Evolutionary conservation across 2,888 invertebrate genomes (phyloP).

Genomic region (Cosmia trapezina): DNA sequence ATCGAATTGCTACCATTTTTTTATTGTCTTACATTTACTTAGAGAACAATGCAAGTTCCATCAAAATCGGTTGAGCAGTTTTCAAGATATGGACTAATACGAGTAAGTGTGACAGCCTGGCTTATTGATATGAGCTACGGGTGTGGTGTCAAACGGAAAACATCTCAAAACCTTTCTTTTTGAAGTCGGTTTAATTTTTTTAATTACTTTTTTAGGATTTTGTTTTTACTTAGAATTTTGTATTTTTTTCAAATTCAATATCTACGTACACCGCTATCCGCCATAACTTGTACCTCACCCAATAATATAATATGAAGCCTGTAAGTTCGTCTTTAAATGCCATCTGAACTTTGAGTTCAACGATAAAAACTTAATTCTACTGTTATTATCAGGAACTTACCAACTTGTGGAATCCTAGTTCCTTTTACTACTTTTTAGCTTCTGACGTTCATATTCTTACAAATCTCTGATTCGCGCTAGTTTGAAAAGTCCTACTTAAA

Average conservation of each 20-base stretch:
- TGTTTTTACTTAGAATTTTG: neutral
- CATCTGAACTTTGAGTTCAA: constrained; percentile 58
- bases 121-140: too few species aligned
- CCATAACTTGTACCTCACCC: neutral
- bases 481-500: constrained; percentile 28
- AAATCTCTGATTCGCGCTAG: constrained; percentile 41
- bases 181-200: too few species aligned
- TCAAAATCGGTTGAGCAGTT: too few species aligned
- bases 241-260: too few species aligned
- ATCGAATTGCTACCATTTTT: too few species aligned
- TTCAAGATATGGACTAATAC: too few species aligned
- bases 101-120: too few species aligned
- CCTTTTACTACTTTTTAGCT: constrained; percentile 25
- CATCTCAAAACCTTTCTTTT: too few species aligned
- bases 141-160: too few species aligned
- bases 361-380: constrained; percentile 68
- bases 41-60: too few species aligned
- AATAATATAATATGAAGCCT: constrained; percentile 41
- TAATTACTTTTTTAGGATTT: too few species aligned
- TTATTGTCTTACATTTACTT: too few species aligned
- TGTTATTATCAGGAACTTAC: constrained; percentile 61
- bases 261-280: neutral
- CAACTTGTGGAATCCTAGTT: constrained; percentile 62
- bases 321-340: constrained; percentile 67
- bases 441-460: constrained; percentile 35